Evolutionary conservation across 2,888 invertebrate species (phyloP).

Genomic region (Phragmatobia fuliginosa): DNA sequence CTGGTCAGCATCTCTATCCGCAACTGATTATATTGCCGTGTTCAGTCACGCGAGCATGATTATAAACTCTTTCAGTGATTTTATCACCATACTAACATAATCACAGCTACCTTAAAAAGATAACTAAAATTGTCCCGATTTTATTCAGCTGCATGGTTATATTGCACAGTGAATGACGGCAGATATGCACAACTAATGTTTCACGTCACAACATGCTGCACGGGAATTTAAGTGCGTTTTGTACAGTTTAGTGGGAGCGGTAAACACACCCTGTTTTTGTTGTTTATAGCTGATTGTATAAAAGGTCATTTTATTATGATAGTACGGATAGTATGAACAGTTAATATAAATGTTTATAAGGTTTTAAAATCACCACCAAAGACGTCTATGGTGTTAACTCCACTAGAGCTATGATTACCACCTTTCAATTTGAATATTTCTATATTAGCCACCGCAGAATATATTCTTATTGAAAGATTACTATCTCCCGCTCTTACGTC

Average conservation of each 20-base stretch:
- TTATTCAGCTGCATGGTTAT: constrained; percentile 37
- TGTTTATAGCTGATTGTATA: constrained; percentile 4
- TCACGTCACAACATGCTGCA: constrained; percentile 62
- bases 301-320: neutral
- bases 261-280: constrained; percentile 34
- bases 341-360: neutral
- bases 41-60: too few relatives aligned
- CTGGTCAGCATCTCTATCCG: too few relatives aligned
- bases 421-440: neutral
- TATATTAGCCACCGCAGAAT: neutral
- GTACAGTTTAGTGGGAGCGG: constrained; percentile 55
- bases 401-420: neutral
- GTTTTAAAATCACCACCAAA: neutral
- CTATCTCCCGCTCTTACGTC: constrained; percentile 14
- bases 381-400: neutral
- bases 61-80: neutral
- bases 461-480: constrained; percentile 19
- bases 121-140: neutral
- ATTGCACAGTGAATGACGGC: constrained; percentile 50
- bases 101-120: neutral
- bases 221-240: constrained; percentile 66
- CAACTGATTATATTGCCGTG: too few relatives aligned
- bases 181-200: constrained; percentile 68
- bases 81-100: too few relatives aligned
- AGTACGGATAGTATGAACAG: too few relatives aligned